Evolutionary conservation across 2,797 vertebrate genomes (phyloP).

Genomic region (Perodicticus potto): DNA sequence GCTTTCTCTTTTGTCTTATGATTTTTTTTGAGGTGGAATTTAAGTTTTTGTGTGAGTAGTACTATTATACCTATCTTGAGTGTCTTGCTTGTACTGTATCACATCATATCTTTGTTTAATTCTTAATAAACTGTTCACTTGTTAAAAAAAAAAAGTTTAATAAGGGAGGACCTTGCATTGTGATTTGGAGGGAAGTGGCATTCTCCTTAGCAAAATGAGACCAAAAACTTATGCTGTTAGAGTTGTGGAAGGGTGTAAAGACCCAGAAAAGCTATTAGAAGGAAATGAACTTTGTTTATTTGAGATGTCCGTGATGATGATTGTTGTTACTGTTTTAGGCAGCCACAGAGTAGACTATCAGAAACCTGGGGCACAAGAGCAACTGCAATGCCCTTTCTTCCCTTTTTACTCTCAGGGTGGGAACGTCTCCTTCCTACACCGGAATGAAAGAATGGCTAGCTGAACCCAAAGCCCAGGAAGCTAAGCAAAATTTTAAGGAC

Average conservation of each 20-base stretch:
- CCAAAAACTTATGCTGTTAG: not conserved
- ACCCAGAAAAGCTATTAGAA: not conserved
- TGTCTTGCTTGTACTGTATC: too few species aligned
- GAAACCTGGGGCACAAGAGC: not conserved
- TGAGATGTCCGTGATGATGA: not conserved
- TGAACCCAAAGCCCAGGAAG: not conserved
- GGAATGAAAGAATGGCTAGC: not conserved
- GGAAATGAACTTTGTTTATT: not conserved
- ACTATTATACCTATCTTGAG: too few species aligned
- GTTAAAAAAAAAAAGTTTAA: too few species aligned
- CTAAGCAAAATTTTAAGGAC: not conserved
- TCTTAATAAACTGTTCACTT: too few species aligned
- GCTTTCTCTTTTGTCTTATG: too few species aligned
- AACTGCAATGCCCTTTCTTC: not conserved
- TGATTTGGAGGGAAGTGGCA: not conserved
- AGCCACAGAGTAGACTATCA: not conserved
- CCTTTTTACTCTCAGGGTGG: not conserved
- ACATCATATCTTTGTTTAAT: too few species aligned
- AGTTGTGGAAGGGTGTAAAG: not conserved
- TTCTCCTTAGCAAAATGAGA: not conserved
- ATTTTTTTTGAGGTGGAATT: too few species aligned
- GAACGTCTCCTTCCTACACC: not conserved
- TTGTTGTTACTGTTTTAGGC: not conserved
- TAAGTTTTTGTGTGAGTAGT: too few species aligned
- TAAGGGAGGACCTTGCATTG: not conserved